Evolutionary conservation across 2,113 vertebrate species (phyloP).

Genomic region (Theristicus caerulescens): DNA sequence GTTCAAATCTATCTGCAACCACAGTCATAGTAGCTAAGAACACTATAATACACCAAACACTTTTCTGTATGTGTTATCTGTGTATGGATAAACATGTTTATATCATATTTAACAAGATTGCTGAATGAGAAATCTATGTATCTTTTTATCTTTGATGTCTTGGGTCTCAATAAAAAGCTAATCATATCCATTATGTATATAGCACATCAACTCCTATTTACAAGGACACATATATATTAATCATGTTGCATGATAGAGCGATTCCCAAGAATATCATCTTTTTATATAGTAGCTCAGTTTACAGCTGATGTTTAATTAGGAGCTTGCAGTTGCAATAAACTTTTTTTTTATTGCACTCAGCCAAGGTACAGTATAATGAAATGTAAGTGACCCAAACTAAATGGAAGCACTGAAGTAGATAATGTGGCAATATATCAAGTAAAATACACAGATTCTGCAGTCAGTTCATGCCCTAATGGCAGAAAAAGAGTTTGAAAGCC

Average conservation of each 20-base stretch:
- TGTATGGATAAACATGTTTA: neutral
- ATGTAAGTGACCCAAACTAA: constrained; percentile 56
- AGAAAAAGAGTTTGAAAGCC: constrained; percentile 69
- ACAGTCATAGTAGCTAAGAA: neutral
- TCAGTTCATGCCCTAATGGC: constrained; percentile 62
- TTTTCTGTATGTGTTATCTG: neutral
- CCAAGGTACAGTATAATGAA: constrained; percentile 56
- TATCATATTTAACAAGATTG: constrained; percentile 6
- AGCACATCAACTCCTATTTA: constrained; percentile 46
- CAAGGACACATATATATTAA: constrained; percentile 53
- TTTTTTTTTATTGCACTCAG: constrained; percentile 55
- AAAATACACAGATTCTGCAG: constrained; percentile 47
- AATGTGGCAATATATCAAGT: constrained; percentile 47
- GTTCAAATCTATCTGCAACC: neutral
- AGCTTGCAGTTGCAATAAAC: constrained; percentile 64
- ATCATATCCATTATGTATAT: constrained; percentile 37
- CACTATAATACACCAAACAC: neutral
- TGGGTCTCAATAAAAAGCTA: constrained; percentile 41
- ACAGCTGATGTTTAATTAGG: constrained; percentile 67
- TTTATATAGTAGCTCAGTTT: constrained; percentile 63
- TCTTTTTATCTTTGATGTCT: constrained; percentile 30
- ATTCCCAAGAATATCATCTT: constrained; percentile 58
- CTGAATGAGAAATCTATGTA: constrained; percentile 7
- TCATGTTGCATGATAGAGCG: constrained; percentile 36
- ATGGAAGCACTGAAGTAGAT: constrained; percentile 29